Base-by-base conservation (phyloP, 2,888 invertebrate genomes). In the Thysanoteuthis rhombus region DNA sequence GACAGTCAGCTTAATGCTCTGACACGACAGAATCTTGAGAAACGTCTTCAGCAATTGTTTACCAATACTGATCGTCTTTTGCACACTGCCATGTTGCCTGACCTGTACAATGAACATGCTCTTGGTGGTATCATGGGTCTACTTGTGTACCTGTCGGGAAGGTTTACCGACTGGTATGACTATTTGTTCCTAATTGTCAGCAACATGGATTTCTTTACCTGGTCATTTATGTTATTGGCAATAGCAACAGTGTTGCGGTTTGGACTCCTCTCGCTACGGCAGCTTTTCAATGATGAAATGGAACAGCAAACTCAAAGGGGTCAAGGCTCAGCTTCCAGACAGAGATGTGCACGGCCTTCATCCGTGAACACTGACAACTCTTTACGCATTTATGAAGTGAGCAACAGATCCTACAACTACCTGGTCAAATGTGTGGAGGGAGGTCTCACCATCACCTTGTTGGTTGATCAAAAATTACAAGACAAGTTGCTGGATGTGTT, bases 351-450 rank as follows among this genome's bases (percentile, higher is more conserved):
- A 75, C 75, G n/a, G n/a, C n/a, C 75, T 4, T 36, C 75, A 75
- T 75, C 75, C 4, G 12, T 75, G n/a, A 75, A 75, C 75, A 58
- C 10, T 28, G n/a, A 75, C 75, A 75, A 75, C 75, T 75, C 75
- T 16, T 75, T 75, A 75, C 36, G 75, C 12, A 93, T 99, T 93
- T 99, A 99, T 97, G 99, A 99, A 97, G 97, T 99, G 93, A 97
- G 99, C 92, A 98, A 98, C 4, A 99, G 99, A 97, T 99, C 99
- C 94, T 99, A 99, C 97, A 99, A 99, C 96, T 99, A 99, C 93
- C 98, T 99, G 95, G 98, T 99, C 93, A 98, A 99, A 92, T 97
- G 99, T 94, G 97, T 99, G 94, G 99, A 99, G 97, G 99, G 99
- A 0, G 99, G 99, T 0, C 99, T 99, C 6, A 99, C 99, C 0